Conservation (phyloP, 2,888 invertebrate species). For the Drosophila greeni region DNA sequence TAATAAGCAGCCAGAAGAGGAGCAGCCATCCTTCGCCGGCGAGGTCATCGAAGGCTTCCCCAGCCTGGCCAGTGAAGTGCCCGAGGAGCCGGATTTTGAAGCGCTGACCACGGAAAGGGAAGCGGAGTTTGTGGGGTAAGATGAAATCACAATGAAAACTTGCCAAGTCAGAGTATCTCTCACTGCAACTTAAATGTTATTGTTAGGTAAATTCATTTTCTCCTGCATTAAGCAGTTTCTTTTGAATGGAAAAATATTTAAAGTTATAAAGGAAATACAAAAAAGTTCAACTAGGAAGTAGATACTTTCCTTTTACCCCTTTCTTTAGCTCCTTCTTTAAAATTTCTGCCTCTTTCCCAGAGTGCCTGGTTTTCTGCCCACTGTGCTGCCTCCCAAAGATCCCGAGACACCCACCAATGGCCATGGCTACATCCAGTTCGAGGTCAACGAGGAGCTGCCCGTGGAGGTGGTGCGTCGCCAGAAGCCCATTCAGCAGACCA, state of each 20-base stretch:
- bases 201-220: neutral
- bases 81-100: conserved; percentile 11
- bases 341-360: conserved; percentile 18
- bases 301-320: neutral
- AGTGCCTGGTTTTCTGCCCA: conserved; percentile 51
- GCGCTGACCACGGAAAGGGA: conserved; percentile 1
- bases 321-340: neutral
- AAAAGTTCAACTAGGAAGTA: neutral
- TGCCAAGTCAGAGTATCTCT: neutral
- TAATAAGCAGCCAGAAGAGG: conserved; percentile 50
- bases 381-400: conserved; percentile 15
- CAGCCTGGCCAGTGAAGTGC: conserved; percentile 23
- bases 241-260: neutral
- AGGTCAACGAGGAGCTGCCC: conserved; percentile 61
- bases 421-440: conserved; percentile 73
- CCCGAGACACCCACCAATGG: conserved; percentile 52
- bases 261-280: neutral
- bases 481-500: conserved; percentile 26
- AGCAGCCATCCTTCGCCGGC: conserved; percentile 13
- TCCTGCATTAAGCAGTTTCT: neutral
- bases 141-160: neutral
- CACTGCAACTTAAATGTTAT: neutral
- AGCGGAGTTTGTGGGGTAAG: conserved; percentile 54
- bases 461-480: conserved; percentile 29
- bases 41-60: conserved; percentile 42